phyloP scores from a whole-genome alignment of 2,797 vertebrate genomes.

The Mormyrus hasselquistii region DNA sequence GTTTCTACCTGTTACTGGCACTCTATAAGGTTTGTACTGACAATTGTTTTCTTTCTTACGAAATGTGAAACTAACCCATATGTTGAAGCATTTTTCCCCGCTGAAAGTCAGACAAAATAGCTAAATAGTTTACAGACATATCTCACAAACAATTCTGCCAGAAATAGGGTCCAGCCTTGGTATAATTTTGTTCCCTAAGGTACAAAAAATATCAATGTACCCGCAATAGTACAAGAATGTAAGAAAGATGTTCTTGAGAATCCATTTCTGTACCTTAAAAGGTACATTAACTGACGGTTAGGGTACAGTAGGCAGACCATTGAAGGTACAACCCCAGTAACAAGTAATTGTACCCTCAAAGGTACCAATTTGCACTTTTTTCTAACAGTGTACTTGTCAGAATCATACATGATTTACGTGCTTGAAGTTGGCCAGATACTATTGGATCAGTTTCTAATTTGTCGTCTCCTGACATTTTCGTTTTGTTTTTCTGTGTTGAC shows the following conservation, averaged over 20 bases:
- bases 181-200: background rate
- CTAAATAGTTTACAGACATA: background rate
- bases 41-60: background rate
- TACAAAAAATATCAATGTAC: background rate
- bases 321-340: background rate
- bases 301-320: background rate
- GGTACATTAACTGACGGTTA: background rate
- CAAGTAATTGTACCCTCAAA: background rate
- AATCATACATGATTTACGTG: background rate
- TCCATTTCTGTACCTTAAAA: background rate
- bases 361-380: background rate
- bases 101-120: background rate
- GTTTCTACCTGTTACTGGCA: background rate
- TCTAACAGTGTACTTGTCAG: background rate
- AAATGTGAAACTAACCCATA: background rate
- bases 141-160: background rate
- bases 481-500: background rate
- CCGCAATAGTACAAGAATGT: background rate
- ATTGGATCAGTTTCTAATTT: background rate
- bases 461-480: background rate
- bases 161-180: background rate
- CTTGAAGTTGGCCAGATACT: background rate
- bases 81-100: background rate
- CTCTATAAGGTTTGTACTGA: background rate
- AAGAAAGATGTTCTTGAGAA: background rate